phyloP scores from a whole-genome alignment of 2,797 vertebrate species.

The Falco columbarius region DNA sequence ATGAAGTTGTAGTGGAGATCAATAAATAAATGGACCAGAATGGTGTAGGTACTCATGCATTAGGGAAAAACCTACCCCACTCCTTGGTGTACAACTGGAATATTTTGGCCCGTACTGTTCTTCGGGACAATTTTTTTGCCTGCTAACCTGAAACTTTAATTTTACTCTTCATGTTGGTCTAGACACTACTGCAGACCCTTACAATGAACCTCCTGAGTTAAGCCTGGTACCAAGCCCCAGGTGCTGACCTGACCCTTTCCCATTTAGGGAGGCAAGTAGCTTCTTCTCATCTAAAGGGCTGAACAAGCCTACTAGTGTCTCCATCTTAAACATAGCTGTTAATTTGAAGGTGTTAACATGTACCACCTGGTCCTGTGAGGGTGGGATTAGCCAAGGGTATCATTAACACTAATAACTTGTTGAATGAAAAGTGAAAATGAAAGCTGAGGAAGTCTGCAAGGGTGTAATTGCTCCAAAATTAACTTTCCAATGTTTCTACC shows the following conservation, averaged over 20 bases:
- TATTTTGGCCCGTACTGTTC: not conserved
- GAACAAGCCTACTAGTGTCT: constrained; percentile 25
- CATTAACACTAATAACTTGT: constrained; percentile 23
- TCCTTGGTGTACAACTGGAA: not conserved
- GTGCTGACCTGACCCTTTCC: not conserved
- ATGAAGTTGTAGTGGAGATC: not conserved
- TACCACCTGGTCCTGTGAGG: constrained; percentile 32
- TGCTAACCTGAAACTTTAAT: not conserved
- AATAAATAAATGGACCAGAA: not conserved
- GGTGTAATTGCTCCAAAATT: constrained; percentile 30
- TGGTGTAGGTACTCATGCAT: not conserved
- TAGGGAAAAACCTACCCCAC: not conserved
- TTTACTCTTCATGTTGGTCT: not conserved
- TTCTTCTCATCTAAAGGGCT: not conserved
- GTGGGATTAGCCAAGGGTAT: constrained; percentile 24
- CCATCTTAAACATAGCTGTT: not conserved
- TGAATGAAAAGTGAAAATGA: constrained; percentile 51
- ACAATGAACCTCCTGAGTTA: not conserved
- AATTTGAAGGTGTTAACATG: constrained; percentile 49
- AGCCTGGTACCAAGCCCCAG: rapidly evolving
- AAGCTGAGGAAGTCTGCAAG: not conserved
- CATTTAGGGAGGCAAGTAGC: not conserved
- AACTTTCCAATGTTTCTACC: constrained; percentile 16
- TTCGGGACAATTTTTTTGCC: not conserved
- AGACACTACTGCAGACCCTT: not conserved